Evolutionary conservation across 2,113 vertebrate species (phyloP).

Genomic region (Phylloscopus trochiloides): DNA sequence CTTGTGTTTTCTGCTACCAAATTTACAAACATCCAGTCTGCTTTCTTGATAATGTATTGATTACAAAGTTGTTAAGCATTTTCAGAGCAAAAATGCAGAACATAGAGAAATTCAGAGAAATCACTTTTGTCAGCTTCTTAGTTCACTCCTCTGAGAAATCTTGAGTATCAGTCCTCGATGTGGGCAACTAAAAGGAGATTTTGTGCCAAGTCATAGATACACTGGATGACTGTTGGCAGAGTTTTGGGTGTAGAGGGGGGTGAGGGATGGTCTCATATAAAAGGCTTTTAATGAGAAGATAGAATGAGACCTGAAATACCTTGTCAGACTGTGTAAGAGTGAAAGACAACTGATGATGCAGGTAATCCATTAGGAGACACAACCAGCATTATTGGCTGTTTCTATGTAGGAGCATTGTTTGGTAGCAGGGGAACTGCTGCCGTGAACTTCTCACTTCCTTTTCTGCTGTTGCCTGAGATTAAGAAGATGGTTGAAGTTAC

Average conservation of each 20-base stretch:
- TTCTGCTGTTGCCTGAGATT: neutral
- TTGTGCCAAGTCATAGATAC: neutral
- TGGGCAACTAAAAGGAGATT: neutral
- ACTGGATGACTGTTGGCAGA: neutral
- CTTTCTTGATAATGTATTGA: neutral
- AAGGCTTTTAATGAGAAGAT: neutral
- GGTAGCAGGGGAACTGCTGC: neutral
- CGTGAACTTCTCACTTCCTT: neutral
- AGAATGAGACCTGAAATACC: neutral
- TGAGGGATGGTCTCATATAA: accelerated
- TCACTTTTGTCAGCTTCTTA: neutral
- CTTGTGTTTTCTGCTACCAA: neutral
- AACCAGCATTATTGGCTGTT: neutral
- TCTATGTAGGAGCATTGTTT: neutral
- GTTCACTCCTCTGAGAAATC: neutral
- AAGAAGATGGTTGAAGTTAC: neutral
- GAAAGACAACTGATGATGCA: neutral
- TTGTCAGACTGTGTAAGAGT: neutral
- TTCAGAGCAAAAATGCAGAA: neutral
- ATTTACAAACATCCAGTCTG: neutral
- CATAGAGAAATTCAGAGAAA: neutral
- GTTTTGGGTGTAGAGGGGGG: accelerated
- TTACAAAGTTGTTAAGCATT: neutral
- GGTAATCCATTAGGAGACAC: neutral
- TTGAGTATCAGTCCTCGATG: neutral